phyloP scores from a whole-genome alignment of 2,113 vertebrate species.

The Callospermophilus lateralis region DNA sequence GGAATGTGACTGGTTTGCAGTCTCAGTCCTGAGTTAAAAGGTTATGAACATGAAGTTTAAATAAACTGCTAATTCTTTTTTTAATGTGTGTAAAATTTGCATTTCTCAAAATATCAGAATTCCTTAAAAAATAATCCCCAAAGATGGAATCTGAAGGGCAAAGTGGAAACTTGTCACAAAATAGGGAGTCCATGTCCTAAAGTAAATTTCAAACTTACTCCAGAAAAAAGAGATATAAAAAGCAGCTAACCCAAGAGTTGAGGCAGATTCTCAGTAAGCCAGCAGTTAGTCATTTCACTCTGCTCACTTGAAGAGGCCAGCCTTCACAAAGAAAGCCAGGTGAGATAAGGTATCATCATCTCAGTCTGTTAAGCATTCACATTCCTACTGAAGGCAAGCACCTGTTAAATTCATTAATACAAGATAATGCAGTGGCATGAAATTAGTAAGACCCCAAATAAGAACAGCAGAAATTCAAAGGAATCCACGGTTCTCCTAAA shows the following conservation, averaged over 20 bases:
- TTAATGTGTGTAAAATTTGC: background rate
- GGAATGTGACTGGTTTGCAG: background rate
- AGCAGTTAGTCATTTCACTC: too few species aligned
- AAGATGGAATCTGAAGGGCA: background rate
- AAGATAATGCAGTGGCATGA: background rate
- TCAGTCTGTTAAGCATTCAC: too few species aligned
- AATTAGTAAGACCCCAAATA: background rate
- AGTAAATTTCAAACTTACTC: background rate
- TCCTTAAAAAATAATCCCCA: background rate
- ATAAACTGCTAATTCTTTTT: background rate
- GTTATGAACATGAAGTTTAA: background rate
- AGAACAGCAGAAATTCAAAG: background rate
- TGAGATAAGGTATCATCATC: background rate
- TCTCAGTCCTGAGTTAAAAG: background rate
- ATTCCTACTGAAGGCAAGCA: background rate
- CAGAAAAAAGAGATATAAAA: background rate
- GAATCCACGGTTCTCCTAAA: background rate
- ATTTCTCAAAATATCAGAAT: constrained; percentile 8
- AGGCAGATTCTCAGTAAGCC: background rate
- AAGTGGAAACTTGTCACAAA: background rate
- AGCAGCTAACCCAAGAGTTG: background rate
- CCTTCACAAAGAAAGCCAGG: background rate
- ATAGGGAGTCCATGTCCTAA: background rate
- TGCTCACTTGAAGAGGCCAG: background rate
- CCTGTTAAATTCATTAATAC: background rate